Evolutionary conservation across 1,140 invertebrate species (phyloP).

Genomic region (Muscidifurax raptorellus): DNA sequence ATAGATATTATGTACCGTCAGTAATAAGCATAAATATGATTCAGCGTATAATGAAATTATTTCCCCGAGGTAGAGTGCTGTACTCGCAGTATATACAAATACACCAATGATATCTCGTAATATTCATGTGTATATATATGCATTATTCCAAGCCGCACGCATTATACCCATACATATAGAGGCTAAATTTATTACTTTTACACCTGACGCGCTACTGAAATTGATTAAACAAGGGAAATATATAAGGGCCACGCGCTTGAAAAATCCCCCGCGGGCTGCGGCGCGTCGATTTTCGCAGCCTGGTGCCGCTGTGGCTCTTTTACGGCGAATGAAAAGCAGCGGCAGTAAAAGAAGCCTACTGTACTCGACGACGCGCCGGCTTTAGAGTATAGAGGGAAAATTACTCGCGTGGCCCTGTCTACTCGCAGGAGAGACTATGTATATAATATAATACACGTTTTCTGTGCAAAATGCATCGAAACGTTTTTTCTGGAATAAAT

Average conservation of each 20-base stretch:
- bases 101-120: neutral
- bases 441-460: neutral
- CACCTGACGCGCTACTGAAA: neutral
- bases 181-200: neutral
- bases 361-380: neutral
- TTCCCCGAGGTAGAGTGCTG: neutral
- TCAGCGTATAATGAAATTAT: neutral
- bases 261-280: constrained; percentile 9
- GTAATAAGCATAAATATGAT: constrained; percentile 2
- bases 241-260: neutral
- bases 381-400: neutral
- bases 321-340: constrained; percentile 11
- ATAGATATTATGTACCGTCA: neutral
- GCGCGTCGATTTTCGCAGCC: constrained; percentile 18
- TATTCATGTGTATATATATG: no score
- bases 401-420: constrained; percentile 7
- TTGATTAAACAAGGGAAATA: neutral
- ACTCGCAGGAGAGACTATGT: constrained; percentile 14
- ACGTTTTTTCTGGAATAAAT: neutral
- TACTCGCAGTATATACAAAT: neutral
- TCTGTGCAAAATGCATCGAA: neutral
- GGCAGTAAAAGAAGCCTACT: constrained; percentile 28
- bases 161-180: neutral
- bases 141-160: no score
- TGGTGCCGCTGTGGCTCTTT: neutral